Evolutionary conservation across 2,113 vertebrate species (phyloP), one percentile per base, ranked within the genome.

Genomic region (Labrus mixtus): DNA sequence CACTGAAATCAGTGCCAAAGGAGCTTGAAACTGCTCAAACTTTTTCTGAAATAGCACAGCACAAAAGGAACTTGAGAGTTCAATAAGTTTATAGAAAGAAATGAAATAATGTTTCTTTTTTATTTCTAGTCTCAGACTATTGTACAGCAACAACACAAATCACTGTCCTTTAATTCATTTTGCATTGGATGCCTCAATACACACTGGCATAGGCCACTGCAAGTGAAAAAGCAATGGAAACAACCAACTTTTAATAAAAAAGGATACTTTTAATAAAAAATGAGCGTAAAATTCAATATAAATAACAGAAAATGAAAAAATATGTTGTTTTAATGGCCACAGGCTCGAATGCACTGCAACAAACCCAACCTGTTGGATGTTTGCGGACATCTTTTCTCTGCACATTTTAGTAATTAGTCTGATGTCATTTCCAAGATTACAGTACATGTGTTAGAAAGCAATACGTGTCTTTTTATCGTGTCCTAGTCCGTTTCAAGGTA

Each of bases 261-360:
- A 19, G 23, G 36, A 71, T 23, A 33, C 48, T 39, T 71, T 75
- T 50, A 23, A 61, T 71, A 66, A 77, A 56, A 82, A 70, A 60
- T 62, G 37, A 58, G 54, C 17, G 68, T 59, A 51, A 79, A 72
- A 79, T 39, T 77, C 67, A 83, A 2, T 53, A 69, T 63, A 29
- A 46, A 70, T 43, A 43, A 46, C 25, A 37, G 43, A 74, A 68
- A 80, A 66, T 70, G 65, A 85, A 76, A 82, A 68, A 56, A 68
- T 73, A 33, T 48, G 17, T 36, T 73, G 11, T 62, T 46, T 16
- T 73, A 58, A 62, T 53, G 46, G 45, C 45, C 63, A 17, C 25
- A 72, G 46, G 54, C 58, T 50, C 17, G 41, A 36, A 15, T 60
- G 58, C 48, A 61, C 23, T 36, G 53, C 41, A n/a, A 17, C 25